Percentiles rank a stretch among this genome's conserved stretches.
Evolutionary conservation across 2,797 vertebrate genomes (phyloP).

Genomic region (Danio aesculapii): DNA sequence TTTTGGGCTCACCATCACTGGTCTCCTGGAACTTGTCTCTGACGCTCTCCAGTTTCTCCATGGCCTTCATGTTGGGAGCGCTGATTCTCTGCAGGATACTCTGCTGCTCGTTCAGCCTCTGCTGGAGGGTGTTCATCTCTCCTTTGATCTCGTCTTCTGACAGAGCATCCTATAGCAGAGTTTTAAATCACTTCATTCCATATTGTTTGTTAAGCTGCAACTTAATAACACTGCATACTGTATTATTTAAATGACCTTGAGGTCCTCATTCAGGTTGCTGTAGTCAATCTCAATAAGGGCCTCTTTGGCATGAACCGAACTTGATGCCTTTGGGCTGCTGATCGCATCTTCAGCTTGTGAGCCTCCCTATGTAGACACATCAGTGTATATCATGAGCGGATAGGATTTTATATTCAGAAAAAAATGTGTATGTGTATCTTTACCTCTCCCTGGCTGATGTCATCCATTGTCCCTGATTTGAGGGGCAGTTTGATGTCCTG

Average conservation of each 20-base stretch:
- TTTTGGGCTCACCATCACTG: conserved; percentile 84
- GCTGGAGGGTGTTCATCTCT: conserved; percentile 92
- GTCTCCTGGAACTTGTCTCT: conserved; percentile 97
- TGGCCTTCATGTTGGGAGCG: conserved; percentile 97
- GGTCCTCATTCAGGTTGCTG: conserved; percentile 88
- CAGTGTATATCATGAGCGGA: not conserved
- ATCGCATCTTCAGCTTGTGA: conserved; percentile 84
- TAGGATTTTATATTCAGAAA: not conserved
- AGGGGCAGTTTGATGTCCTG: conserved; percentile 93
- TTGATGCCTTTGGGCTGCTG: conserved; percentile 90
- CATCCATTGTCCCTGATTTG: conserved; percentile 93
- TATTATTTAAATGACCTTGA: conserved; percentile 79
- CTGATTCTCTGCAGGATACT: conserved; percentile 95
- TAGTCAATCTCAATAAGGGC: conserved; percentile 96
- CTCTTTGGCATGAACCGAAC: conserved; percentile 89
- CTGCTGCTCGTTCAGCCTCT: conserved; percentile 95
- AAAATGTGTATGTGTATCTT: conserved; percentile 68
- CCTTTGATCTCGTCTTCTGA: conserved; percentile 92
- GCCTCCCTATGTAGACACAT: conserved; percentile 78
- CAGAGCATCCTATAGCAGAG: conserved; percentile 79
- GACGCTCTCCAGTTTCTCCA: conserved; percentile 97
- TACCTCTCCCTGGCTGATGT: conserved; percentile 95
- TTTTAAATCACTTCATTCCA: not conserved
- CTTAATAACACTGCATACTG: not conserved
- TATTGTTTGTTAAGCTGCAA: not conserved